Conservation (phyloP, 2,113 vertebrate species). For the Ageneiosus marmoratus region DNA sequence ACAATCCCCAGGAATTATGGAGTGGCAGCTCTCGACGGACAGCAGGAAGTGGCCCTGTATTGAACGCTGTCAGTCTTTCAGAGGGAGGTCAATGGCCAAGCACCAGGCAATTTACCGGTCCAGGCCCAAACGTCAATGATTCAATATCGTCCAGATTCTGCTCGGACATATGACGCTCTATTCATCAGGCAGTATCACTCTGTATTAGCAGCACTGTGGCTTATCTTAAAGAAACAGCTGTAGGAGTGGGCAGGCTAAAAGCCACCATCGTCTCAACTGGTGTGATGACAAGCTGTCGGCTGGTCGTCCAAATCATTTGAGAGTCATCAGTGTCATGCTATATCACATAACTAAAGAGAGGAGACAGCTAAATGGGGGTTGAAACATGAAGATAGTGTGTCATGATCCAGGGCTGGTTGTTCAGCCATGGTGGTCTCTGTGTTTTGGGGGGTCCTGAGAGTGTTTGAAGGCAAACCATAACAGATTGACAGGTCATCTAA, state of each 20-base stretch:
- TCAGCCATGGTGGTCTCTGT: constrained; percentile 47
- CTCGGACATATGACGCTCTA: constrained; percentile 38
- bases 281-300: constrained; percentile 55
- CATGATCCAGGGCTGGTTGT: constrained; percentile 14
- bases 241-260: constrained; percentile 46
- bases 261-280: constrained; percentile 32
- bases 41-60: constrained; percentile 45
- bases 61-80: constrained; percentile 54
- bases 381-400: constrained; percentile 60
- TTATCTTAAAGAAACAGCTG: constrained; percentile 56
- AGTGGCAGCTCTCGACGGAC: constrained; percentile 49
- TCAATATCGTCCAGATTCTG: constrained; percentile 41
- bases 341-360: constrained; percentile 53
- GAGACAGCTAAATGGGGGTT: constrained; percentile 56
- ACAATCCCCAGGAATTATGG: constrained; percentile 65
- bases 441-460: constrained; percentile 41
- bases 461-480: neutral
- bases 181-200: constrained; percentile 33
- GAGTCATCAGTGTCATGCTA: constrained; percentile 58
- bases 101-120: constrained; percentile 49
- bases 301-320: constrained; percentile 54
- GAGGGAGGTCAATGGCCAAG: constrained; percentile 54
- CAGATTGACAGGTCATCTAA: neutral
- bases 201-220: constrained; percentile 2
- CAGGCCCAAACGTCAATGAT: constrained; percentile 41